Percentiles rank a stretch among this genome's conserved stretches.
phyloP scores from a whole-genome alignment of 2,888 invertebrate genomes.

The Gordius sp. region DNA sequence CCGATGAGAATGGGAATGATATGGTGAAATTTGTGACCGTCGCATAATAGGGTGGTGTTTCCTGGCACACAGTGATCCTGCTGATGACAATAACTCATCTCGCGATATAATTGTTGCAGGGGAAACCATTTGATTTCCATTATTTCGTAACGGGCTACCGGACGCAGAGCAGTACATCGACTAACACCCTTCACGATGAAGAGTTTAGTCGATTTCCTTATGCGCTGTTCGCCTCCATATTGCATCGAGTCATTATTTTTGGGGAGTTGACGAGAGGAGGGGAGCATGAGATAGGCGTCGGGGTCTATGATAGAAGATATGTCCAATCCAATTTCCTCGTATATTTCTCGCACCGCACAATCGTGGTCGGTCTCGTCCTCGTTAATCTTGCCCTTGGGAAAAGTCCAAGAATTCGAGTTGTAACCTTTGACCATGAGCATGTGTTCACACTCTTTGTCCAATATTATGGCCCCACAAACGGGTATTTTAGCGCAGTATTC shows the following conservation, averaged over 20 bases:
- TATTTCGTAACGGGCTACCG: slow-evolving; percentile 2
- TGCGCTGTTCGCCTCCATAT: too few relatives aligned
- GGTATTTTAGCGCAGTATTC: not conserved
- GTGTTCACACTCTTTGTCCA: not conserved
- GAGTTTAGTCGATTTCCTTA: not conserved
- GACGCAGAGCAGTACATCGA: not conserved
- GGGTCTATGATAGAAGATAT: not conserved
- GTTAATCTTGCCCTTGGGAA: not conserved
- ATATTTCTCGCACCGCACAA: not conserved
- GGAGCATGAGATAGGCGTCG: not conserved
- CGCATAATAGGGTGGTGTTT: too few relatives aligned
- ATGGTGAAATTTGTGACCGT: too few relatives aligned
- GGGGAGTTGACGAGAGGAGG: too few relatives aligned
- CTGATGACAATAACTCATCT: too few relatives aligned
- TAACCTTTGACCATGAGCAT: not conserved
- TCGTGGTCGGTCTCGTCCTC: not conserved
- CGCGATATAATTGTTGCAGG: slow-evolving; percentile 3
- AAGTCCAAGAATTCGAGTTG: not conserved
- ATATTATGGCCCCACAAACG: slow-evolving; percentile 5
- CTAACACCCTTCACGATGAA: not conserved
- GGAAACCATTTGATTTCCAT: slow-evolving; percentile 8
- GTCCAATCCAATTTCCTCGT: not conserved
- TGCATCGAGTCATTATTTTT: too few relatives aligned
- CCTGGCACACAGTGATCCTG: too few relatives aligned
- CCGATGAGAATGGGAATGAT: too few relatives aligned